Percentiles rank a stretch among this genome's conserved stretches.
phyloP scores from a whole-genome alignment of 2,797 vertebrate genomes.

The Lepidocolaptes lacrymiger region DNA sequence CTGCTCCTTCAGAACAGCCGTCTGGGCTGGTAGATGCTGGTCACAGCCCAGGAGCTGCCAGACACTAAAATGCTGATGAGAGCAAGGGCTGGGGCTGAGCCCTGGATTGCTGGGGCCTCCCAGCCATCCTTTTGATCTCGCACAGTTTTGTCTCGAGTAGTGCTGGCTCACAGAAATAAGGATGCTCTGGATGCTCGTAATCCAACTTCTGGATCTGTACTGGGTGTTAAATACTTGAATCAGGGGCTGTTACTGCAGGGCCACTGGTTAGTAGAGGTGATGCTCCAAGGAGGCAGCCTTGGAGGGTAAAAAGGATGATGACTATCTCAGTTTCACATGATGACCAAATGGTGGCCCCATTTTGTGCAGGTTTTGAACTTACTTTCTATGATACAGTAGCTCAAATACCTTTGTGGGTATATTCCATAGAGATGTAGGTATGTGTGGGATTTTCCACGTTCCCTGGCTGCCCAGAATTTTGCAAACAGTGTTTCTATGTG shows the following conservation, averaged over 20 bases:
- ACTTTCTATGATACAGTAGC: background rate
- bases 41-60: background rate
- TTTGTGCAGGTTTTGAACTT: background rate
- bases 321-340: background rate
- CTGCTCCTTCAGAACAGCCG: background rate
- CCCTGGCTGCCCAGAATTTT: background rate
- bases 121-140: background rate
- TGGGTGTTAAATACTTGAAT: background rate
- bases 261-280: background rate
- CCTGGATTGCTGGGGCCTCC: background rate
- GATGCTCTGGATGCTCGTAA: background rate
- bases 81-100: background rate
- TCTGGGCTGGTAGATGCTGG: background rate
- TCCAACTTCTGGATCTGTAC: background rate
- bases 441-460: background rate
- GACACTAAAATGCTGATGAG: background rate
- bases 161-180: background rate
- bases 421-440: background rate
- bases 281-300: background rate
- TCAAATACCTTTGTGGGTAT: background rate
- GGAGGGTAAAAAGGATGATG: background rate
- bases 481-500: background rate
- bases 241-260: fast-evolving
- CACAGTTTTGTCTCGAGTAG: background rate
- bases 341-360: background rate